These are phyloP conservation scores for Hirudinaria manillensis DNA, from an alignment of 2,888 invertebrate species.

Conservation along the genomic window DNA sequence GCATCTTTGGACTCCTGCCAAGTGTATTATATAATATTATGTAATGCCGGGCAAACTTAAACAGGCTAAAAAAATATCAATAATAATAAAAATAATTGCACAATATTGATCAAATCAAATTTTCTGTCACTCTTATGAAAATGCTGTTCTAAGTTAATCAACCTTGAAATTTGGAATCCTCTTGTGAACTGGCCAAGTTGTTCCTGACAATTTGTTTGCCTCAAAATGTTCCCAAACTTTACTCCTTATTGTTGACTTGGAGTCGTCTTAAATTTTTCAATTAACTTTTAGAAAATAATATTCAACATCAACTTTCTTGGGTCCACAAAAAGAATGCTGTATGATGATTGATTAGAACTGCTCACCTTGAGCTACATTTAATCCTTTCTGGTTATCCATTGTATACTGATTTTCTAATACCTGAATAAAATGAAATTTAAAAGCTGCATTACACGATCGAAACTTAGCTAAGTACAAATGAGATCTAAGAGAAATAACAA, in stretches of 20 bases:
- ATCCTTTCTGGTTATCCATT: no score
- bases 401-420: background rate
- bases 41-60: background rate
- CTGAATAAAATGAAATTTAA: background rate
- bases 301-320: background rate
- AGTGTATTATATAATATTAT: no score
- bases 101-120: background rate
- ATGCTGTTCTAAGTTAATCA: background rate
- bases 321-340: no score
- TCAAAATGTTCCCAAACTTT: conserved; percentile 74
- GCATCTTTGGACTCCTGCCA: conserved; percentile 70
- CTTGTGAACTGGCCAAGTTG: conserved; percentile 67
- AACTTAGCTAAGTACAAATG: no score
- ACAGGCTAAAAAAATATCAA: background rate
- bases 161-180: conserved; percentile 58
- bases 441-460: no score
- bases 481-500: no score
- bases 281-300: background rate
- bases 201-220: conserved; percentile 67
- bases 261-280: conserved; percentile 42
- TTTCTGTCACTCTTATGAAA: no score
- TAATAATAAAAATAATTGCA: background rate
- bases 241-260: conserved; percentile 67
- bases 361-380: no score
- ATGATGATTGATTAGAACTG: no score